Evolutionary conservation across 2,888 invertebrate species (phyloP).

Genomic region (Athripsodes cinereus): DNA sequence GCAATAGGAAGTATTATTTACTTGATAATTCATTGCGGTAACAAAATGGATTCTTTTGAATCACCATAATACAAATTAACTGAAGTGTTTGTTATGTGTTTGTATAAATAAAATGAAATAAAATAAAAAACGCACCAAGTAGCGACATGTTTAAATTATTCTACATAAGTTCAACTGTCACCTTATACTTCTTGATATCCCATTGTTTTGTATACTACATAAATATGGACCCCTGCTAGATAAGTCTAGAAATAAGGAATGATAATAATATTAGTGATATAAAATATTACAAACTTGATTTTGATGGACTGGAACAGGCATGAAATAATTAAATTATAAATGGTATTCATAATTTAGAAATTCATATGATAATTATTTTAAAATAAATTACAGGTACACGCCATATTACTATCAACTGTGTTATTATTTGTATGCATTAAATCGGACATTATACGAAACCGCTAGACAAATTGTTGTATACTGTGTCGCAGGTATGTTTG

Average conservation of each 20-base stretch:
- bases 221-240: neutral
- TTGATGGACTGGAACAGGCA: slow-evolving; percentile 8
- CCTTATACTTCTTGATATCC: neutral
- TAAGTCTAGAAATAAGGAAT: neutral
- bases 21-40: too few relatives aligned
- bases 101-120: too few relatives aligned
- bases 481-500: neutral
- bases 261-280: too few relatives aligned
- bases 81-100: too few relatives aligned
- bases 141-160: neutral
- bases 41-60: too few relatives aligned
- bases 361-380: slow-evolving; percentile 2
- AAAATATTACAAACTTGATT: slow-evolving; percentile 1
- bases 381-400: neutral
- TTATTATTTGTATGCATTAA: neutral
- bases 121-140: too few relatives aligned
- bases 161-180: neutral
- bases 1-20: too few relatives aligned
- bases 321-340: slow-evolving; percentile 5
- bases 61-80: too few relatives aligned
- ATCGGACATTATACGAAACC: neutral
- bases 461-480: neutral
- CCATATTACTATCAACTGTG: neutral
- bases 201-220: neutral
- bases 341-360: neutral